phyloP scores from a whole-genome alignment of 2,113 vertebrate species.

The Pterophyllum scalare region DNA sequence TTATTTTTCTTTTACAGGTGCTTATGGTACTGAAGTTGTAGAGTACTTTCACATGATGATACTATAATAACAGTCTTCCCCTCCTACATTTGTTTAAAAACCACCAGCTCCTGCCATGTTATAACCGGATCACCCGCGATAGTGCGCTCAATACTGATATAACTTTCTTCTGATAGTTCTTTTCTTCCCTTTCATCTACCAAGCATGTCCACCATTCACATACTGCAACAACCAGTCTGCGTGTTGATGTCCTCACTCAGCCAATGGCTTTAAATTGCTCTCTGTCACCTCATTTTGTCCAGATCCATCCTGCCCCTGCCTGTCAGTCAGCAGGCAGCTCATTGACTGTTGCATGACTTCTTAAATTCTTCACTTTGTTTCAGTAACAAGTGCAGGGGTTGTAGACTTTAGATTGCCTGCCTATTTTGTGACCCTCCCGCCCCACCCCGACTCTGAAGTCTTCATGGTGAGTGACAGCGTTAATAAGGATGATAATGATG shows the following conservation, averaged over 20 bases:
- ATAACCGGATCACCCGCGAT: background rate
- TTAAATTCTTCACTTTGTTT: constrained; percentile 51
- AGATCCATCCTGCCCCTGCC: constrained; percentile 50
- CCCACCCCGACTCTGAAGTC: constrained; percentile 24
- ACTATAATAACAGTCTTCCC: background rate
- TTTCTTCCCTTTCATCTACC: constrained; percentile 18
- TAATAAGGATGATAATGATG: constrained; percentile 74
- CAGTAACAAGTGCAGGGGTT: background rate
- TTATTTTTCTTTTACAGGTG: background rate
- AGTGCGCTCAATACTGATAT: background rate
- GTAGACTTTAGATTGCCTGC: constrained; percentile 32
- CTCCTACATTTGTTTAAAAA: background rate
- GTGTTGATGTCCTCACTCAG: constrained; percentile 66
- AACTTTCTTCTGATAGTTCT: background rate
- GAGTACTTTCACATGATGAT: background rate
- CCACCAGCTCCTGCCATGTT: background rate
- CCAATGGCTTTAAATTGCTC: constrained; percentile 42
- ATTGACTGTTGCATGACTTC: constrained; percentile 79
- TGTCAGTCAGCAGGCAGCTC: constrained; percentile 61
- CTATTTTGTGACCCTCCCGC: constrained; percentile 33
- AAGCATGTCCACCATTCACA: constrained; percentile 62
- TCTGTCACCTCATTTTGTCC: constrained; percentile 66
- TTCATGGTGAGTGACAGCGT: constrained; percentile 58
- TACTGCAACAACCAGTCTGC: constrained; percentile 50
- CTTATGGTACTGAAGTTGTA: background rate